Evolutionary conservation across 1,140 invertebrate genomes (phyloP).

Genomic region (Gonioctena quinquepunctata): DNA sequence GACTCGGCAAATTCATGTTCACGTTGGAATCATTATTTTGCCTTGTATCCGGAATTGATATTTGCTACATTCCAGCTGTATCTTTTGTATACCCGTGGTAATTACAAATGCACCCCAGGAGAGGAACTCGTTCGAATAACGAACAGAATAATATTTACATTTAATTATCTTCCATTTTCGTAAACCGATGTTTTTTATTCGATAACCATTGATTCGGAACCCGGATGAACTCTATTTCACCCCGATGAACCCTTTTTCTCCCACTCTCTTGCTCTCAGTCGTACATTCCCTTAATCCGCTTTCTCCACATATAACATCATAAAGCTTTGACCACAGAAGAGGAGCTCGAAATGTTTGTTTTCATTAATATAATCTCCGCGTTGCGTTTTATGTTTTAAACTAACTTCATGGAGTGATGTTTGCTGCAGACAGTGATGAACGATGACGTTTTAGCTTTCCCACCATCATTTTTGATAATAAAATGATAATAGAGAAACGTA

Average conservation of each 20-base stretch:
- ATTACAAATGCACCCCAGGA: no score
- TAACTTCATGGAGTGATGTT: conserved; percentile 8
- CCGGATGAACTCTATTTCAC: not conserved
- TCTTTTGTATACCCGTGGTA: no score
- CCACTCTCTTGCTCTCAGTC: not conserved
- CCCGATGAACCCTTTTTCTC: not conserved
- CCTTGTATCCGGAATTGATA: no score
- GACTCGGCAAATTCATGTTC: no score
- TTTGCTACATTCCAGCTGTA: no score
- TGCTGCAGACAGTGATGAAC: not conserved
- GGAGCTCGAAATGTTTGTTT: conserved; percentile 15
- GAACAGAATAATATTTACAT: not conserved
- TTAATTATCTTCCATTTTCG: not conserved
- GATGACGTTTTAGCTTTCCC: not conserved
- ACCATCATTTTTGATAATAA: no score
- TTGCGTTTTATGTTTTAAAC: not conserved
- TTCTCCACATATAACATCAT: conserved; percentile 6
- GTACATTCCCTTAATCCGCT: not conserved
- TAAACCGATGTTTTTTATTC: not conserved
- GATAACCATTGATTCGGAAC: not conserved
- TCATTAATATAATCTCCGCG: conserved; percentile 15
- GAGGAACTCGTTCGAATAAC: no score
- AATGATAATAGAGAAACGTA: no score
- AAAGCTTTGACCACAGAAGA: conserved; percentile 21
- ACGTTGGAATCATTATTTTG: no score